Evolutionary conservation across 1,140 invertebrate species (phyloP).

Genomic region (Andricus grossulariae): DNA sequence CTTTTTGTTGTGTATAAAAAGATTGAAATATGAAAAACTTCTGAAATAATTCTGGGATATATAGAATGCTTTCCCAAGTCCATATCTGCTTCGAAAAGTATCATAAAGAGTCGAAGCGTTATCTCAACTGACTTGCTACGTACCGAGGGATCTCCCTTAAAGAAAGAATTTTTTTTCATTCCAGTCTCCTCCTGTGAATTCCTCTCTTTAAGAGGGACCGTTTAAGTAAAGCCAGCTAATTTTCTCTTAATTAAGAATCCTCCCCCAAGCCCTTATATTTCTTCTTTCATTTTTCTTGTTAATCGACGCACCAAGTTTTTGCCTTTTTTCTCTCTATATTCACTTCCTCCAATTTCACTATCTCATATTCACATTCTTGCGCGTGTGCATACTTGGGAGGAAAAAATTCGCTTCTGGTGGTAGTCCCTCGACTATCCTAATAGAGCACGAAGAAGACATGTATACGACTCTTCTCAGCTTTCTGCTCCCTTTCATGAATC

Average conservation of each 20-base stretch:
- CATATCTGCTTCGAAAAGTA: too few relatives aligned
- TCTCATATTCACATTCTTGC: conserved; percentile 23
- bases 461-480: too few relatives aligned
- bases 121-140: too few relatives aligned
- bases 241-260: conserved; percentile 15
- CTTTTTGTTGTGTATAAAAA: too few relatives aligned
- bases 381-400: neutral
- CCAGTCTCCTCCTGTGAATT: neutral
- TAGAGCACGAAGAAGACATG: too few relatives aligned
- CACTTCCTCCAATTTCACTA: conserved; percentile 14
- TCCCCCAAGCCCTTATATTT: neutral
- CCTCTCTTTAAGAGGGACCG: neutral
- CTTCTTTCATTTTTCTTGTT: conserved; percentile 9
- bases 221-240: neutral
- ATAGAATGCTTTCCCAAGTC: too few relatives aligned
- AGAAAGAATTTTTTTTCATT: neutral
- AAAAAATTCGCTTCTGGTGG: conserved; percentile 6
- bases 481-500: neutral
- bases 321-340: neutral
- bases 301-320: conserved; percentile 21
- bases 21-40: too few relatives aligned
- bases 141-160: too few relatives aligned
- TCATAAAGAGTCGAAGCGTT: too few relatives aligned
- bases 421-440: too few relatives aligned
- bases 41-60: too few relatives aligned